These are phyloP conservation scores for Glaucopsyche alexis DNA, from an alignment of 2,888 invertebrate species.

Conservation along the genomic window DNA sequence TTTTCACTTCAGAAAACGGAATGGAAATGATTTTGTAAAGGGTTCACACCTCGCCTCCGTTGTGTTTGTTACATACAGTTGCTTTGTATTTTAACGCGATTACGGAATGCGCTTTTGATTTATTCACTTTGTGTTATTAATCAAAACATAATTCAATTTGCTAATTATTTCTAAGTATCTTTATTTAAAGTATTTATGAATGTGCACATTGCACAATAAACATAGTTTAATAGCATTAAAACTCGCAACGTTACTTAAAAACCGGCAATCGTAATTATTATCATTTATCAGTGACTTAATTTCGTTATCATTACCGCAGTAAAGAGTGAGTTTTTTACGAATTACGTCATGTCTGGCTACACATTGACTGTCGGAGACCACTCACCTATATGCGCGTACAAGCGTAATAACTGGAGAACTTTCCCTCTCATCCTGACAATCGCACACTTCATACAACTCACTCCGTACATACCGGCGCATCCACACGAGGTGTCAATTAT, in stretches of 20 bases:
- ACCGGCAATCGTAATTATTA: slow-evolving; percentile 35
- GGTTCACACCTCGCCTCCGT: slow-evolving; percentile 50
- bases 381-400: slow-evolving; percentile 74
- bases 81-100: slow-evolving; percentile 22
- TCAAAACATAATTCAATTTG: slow-evolving; percentile 32
- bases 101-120: slow-evolving; percentile 16
- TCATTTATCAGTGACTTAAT: background rate
- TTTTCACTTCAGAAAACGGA: slow-evolving; percentile 76
- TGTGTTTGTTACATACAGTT: slow-evolving; percentile 32
- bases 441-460: slow-evolving; percentile 35
- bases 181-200: background rate
- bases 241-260: slow-evolving; percentile 5
- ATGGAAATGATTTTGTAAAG: slow-evolving; percentile 74
- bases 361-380: slow-evolving; percentile 71
- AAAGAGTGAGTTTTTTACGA: slow-evolving; percentile 66
- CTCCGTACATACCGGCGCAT: slow-evolving; percentile 23
- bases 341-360: slow-evolving; percentile 72
- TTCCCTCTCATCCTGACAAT: slow-evolving; percentile 75
- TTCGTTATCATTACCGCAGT: slow-evolving; percentile 1
- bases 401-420: slow-evolving; percentile 73
- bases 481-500: slow-evolving; percentile 33
- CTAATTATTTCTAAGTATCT: slow-evolving; percentile 44
- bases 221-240: background rate
- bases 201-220: background rate
- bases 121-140: slow-evolving; percentile 6